Evolutionary conservation across 2,113 vertebrate genomes (phyloP).

Genomic region (Pomatorhinus ruficollis): DNA sequence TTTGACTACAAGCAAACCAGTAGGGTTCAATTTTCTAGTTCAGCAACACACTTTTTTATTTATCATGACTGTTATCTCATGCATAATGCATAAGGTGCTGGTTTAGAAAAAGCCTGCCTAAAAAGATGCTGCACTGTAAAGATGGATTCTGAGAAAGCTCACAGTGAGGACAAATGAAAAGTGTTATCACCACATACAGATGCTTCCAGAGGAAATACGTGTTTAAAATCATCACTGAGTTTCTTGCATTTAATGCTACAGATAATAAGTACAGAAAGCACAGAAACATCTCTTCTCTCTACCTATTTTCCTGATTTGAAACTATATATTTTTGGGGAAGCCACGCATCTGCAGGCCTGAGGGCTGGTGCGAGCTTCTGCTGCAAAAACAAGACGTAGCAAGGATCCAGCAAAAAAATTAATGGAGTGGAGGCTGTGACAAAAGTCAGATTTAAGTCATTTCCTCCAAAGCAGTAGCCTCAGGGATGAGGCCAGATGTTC

Average conservation of each 20-base stretch:
- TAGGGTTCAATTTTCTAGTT: slow-evolving; percentile 4
- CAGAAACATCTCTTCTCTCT: neutral
- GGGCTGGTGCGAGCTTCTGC: accelerated
- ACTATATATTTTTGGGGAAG: neutral
- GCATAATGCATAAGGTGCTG: neutral
- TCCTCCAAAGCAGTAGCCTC: neutral
- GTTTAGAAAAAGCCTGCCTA: neutral
- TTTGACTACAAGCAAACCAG: neutral
- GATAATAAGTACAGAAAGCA: neutral
- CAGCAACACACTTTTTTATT: neutral
- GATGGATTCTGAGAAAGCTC: neutral
- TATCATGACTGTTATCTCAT: neutral
- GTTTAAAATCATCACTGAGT: neutral
- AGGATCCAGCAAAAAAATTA: neutral
- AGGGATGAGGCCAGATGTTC: neutral
- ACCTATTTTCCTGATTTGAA: neutral
- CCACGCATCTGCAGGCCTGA: neutral
- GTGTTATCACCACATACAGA: neutral
- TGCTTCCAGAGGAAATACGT: neutral
- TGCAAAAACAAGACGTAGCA: neutral
- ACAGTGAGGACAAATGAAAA: neutral
- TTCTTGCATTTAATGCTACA: neutral
- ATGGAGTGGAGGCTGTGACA: neutral
- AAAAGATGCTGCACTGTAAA: neutral
- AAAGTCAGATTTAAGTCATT: neutral